Conservation (phyloP, 2,888 invertebrate genomes). For the Hypomecis atomaria region DNA sequence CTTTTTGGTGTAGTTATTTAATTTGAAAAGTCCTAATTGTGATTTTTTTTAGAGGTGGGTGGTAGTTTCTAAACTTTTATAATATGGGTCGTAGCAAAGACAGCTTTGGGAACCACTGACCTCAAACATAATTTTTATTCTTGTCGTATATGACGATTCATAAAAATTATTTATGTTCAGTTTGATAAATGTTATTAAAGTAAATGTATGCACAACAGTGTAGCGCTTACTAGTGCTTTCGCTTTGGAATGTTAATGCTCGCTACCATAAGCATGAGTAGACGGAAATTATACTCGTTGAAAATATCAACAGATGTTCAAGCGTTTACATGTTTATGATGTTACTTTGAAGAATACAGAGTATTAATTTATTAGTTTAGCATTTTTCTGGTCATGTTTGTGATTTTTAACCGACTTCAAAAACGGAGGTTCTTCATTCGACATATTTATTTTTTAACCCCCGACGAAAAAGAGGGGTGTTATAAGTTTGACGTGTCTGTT, state of each 20-base stretch:
- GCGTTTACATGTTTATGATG: neutral
- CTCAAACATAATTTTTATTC: neutral
- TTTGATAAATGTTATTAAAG: constrained; percentile 10
- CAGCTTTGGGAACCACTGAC: no score
- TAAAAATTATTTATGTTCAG: constrained; percentile 7
- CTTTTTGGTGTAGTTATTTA: no score
- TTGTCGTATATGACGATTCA: neutral
- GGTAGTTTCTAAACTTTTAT: no score
- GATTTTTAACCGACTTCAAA: no score
- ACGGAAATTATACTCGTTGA: neutral
- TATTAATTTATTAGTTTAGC: neutral
- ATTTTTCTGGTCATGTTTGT: neutral
- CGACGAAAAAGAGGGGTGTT: no score
- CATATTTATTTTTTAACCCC: no score
- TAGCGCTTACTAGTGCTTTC: constrained; percentile 7
- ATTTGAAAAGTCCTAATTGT: no score
- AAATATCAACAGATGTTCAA: neutral
- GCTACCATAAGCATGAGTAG: neutral
- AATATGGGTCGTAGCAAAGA: no score
- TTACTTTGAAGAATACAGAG: neutral
- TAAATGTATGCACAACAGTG: neutral
- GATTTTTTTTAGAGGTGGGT: no score
- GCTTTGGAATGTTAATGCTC: constrained; percentile 5
- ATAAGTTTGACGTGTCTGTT: no score
- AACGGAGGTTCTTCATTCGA: no score